Base-by-base conservation (phyloP, 2,797 vertebrate genomes). In the Menidia menidia region DNA sequence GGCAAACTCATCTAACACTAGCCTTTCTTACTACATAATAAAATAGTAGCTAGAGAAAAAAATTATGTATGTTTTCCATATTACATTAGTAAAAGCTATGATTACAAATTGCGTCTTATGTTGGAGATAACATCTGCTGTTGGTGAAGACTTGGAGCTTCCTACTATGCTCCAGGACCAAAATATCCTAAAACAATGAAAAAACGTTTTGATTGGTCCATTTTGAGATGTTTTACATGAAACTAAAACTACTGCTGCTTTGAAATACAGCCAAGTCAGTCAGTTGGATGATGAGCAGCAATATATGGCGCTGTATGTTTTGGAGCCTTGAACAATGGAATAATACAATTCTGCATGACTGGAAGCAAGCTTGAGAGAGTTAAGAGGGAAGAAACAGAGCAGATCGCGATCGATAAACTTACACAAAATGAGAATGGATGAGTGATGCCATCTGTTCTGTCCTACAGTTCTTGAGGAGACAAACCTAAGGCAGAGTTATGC, bases 391-490 rank as follows among this genome's bases (percentile, higher is more conserved):
- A 81, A 80, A 68, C 52, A 67, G 64, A 65, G 64, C 14, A 44
- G 72, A 82, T 71, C 77, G 81, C 8, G 81, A 80, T 87, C 81
- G 73, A 90, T 90, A 89, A 81, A 83, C 60, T 80, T 50, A 87
- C 70, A 85, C 79, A 69, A 82, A 84, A 87, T 79, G 80, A 80
- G 78, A 83, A 85, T 83, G 73, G 79, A 88, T 81, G 87, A 73
- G 60, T 81, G 75, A 72, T 87, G 70, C 83, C 73, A 66, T 72
- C 68, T 13, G 71, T 84, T n/a, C n/a, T 87, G 80, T 82, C 81
- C 78, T 77, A 58, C 64, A 79, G 71, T 71, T 82, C 66, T 78
- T 32, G 74, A 80, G 76, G 75, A 88, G 84, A 82, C 75, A 68
- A 84, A 85, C 79, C 84, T 88, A 72, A 75, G 78, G 82, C 33